Evolutionary conservation across 2,888 invertebrate genomes (phyloP).

Genomic region (Caenorhabditis sp.): DNA sequence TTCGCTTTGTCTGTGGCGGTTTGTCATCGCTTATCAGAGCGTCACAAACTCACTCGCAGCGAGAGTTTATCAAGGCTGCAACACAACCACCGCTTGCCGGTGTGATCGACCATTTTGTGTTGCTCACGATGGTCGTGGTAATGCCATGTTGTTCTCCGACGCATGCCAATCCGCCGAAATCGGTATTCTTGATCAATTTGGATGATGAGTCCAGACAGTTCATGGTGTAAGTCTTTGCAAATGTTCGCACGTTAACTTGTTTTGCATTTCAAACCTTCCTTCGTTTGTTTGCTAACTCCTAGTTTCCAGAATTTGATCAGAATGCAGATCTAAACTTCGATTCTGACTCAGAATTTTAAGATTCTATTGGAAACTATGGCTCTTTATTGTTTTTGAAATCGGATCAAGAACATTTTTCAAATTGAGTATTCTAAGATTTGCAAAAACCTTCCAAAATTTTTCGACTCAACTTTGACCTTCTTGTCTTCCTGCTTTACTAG

Average conservation of each 20-base stretch:
- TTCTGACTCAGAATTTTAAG: background rate
- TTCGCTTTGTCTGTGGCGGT: constrained; percentile 39
- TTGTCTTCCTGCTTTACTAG: constrained; percentile 3
- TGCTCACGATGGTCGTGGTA: constrained; percentile 64
- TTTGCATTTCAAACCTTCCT: no score
- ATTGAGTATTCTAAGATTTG: no score
- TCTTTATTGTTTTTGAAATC: no score
- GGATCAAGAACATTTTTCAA: background rate
- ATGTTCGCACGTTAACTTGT: background rate
- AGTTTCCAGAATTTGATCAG: no score
- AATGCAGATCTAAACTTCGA: no score
- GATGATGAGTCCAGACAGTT: constrained; percentile 57
- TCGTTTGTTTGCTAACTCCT: background rate
- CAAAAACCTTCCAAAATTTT: no score
- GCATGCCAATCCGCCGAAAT: constrained; percentile 40
- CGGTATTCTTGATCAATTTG: constrained; percentile 54
- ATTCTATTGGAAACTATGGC: no score
- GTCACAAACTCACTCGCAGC: background rate
- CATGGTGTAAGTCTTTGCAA: constrained; percentile 44
- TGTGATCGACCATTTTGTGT: constrained; percentile 60
- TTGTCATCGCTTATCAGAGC: constrained; percentile 60
- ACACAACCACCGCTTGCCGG: constrained; percentile 39
- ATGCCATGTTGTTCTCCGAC: constrained; percentile 55
- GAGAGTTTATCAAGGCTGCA: constrained; percentile 59
- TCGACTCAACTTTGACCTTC: no score